Percentiles rank a stretch among this genome's conserved stretches.
Evolutionary conservation across 2,113 vertebrate species (phyloP).

Genomic region (Mirza zaza): DNA sequence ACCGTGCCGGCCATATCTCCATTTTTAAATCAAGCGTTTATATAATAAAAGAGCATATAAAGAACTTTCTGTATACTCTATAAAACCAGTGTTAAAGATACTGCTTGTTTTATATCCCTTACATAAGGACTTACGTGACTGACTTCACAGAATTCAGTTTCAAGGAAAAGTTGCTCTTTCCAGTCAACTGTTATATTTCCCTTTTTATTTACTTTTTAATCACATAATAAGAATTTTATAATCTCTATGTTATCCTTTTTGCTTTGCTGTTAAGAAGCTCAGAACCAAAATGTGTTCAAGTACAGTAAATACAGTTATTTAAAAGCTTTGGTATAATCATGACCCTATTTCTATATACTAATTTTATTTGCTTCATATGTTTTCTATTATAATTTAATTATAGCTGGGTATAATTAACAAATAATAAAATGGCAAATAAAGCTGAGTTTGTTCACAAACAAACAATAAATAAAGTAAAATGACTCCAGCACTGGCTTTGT

Average conservation of each 20-base stretch:
- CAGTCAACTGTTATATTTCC: neutral
- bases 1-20: no score
- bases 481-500: neutral
- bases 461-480: neutral
- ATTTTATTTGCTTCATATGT: conserved; percentile 42
- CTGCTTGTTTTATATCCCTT: neutral
- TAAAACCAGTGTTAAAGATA: neutral
- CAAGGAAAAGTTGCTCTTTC: conserved; percentile 11
- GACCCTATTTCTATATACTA: conserved; percentile 36
- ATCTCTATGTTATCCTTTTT: neutral
- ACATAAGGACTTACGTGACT: neutral
- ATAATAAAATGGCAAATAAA: conserved; percentile 27
- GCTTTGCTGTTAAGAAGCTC: conserved; percentile 41
- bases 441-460: neutral
- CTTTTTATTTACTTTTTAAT: conserved; percentile 50
- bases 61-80: neutral
- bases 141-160: neutral
- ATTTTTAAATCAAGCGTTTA: neutral
- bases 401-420: neutral
- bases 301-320: neutral
- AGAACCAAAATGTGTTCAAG: conserved; percentile 18
- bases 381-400: conserved; percentile 23
- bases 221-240: conserved; percentile 34
- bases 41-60: neutral
- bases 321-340: conserved; percentile 52